These are phyloP conservation scores for Lagria hirta DNA, from an alignment of 2,888 invertebrate species.

Conservation along the genomic window DNA sequence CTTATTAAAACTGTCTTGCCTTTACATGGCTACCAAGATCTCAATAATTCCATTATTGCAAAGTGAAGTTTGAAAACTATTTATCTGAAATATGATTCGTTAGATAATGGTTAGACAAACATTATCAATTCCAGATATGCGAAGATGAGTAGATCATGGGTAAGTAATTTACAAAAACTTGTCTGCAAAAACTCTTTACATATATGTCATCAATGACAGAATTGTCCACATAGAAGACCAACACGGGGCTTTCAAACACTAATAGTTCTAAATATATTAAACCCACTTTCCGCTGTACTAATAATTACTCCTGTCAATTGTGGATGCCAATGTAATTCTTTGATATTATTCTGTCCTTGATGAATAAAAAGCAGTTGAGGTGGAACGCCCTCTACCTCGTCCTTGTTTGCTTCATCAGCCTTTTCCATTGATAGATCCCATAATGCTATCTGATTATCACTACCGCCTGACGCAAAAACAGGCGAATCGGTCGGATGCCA, in stretches of 20 bases:
- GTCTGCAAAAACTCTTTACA: too few species aligned
- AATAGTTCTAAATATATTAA: conserved; percentile 96
- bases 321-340: conserved; percentile 98
- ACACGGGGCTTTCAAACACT: conserved; percentile 75
- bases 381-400: conserved; percentile 72
- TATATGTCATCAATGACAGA: too few species aligned
- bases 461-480: conserved; percentile 89
- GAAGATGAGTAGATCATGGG: too few species aligned
- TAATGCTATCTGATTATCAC: conserved; percentile 92
- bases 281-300: conserved; percentile 92
- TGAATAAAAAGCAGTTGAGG: conserved; percentile 97
- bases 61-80: too few species aligned
- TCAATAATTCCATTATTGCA: too few species aligned
- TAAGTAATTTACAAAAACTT: too few species aligned
- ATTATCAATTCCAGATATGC: too few species aligned
- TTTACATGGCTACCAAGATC: too few species aligned
- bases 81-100: too few species aligned
- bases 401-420: conserved; percentile 63
- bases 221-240: neutral
- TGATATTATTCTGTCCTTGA: conserved; percentile 96
- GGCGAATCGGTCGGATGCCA: conserved; percentile 95
- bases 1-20: too few species aligned
- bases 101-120: too few species aligned
- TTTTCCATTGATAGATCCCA: conserved; percentile 95
- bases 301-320: conserved; percentile 92